Base-by-base conservation (phyloP, 2,888 invertebrate species). In the Stictocephala bisonia region DNA sequence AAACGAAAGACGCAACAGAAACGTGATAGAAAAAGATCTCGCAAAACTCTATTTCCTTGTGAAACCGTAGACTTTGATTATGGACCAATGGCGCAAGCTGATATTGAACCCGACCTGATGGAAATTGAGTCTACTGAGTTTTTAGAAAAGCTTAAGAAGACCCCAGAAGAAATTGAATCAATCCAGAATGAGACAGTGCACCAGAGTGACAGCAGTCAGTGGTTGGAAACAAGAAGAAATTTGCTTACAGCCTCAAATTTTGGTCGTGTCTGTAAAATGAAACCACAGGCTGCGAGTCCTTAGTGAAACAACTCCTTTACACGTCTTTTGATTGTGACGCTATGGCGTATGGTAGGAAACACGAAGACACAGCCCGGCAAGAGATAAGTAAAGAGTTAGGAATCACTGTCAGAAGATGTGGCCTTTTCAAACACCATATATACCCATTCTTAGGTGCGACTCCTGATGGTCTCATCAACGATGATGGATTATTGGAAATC, bases 181-280 rank as follows among this genome's bases (percentile, higher is more conserved):
- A 41, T 56, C 26, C 26, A 70, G 53, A 31, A 15, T 20, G 40
- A 26, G 13, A 70, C 53, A 9, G n/a, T 70, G 13, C 4, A 56
- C 40, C 70, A 70, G 35, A 70, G 68, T 24, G 58, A 71, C 22
- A 22, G 71, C 35, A 20, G 71, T 6, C 24, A 35, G 48, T 58
- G 58, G 71, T 20, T 60, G 18, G 60, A 71, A 60, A 29, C 22
- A 1, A 22, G 60, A n/a, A 24, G 60, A 31, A 71, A 58, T 44
- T 22, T 71, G 1, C 48, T 71, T 13, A 71, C 71, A 6, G 58
- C 71, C 1, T 71, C 71, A 60, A 60, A 71, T 44, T 71, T 71
- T 15, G 71, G 71, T 1, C 41, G 60, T 4, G 15, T 71, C 13
- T 68, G 67, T 31, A 41, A 71, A 58, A 41, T 58, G 27, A 48